phyloP scores from a whole-genome alignment of 2,888 invertebrate species.

The Pachymerium ferrugineum region DNA sequence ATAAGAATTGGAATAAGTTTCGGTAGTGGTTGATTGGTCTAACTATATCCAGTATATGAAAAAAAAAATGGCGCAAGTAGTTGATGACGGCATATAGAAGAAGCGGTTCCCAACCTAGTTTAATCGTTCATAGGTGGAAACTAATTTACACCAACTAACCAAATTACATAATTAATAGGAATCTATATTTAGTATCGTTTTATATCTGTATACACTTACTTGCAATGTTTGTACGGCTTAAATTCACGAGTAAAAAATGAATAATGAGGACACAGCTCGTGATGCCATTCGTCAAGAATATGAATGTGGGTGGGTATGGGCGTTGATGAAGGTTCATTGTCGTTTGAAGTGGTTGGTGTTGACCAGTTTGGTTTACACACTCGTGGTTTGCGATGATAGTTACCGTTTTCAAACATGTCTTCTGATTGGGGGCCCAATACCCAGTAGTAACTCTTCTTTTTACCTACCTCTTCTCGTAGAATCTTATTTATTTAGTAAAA shows the following conservation, averaged over 20 bases:
- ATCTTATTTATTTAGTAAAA: constrained; percentile 49
- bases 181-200: neutral
- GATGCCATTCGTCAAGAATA: constrained; percentile 32
- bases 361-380: constrained; percentile 67
- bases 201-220: constrained; percentile 9
- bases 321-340: constrained; percentile 30
- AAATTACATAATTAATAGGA: neutral
- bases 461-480: constrained; percentile 76
- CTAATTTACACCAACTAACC: neutral
- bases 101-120: neutral
- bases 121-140: constrained; percentile 18
- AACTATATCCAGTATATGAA: neutral
- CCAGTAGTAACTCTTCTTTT: constrained; percentile 86
- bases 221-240: constrained; percentile 32
- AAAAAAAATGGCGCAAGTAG: neutral
- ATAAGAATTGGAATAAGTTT: neutral
- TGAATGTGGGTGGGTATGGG: constrained; percentile 6
- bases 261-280: neutral
- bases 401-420: constrained; percentile 88
- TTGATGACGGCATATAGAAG: neutral
- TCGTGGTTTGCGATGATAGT: constrained; percentile 71
- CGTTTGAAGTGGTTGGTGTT: constrained; percentile 23
- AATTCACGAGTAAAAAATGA: constrained; percentile 30
- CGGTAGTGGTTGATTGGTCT: neutral
- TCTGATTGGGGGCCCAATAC: constrained; percentile 71